Conservation (phyloP, 2,113 vertebrate genomes). For the Tympanuchus pallidicinctus region DNA sequence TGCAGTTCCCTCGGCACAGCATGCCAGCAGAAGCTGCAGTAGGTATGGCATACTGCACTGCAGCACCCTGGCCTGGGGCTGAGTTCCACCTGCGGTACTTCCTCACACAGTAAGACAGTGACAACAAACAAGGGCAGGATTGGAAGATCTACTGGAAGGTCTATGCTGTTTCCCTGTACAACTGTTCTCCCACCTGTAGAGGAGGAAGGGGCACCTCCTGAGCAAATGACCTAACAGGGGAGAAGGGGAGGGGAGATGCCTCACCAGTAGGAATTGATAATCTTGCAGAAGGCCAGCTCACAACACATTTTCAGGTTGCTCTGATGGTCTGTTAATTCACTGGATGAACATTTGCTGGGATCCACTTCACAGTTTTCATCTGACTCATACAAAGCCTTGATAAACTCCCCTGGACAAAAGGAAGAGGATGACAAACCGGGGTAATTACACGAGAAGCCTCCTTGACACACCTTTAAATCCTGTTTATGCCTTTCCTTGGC, state of each 20-base stretch:
- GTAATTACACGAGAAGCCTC: constrained; percentile 24
- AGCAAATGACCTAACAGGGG: neutral
- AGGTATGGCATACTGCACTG: neutral
- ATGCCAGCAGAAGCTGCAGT: neutral
- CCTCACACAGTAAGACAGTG: neutral
- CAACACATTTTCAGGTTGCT: constrained; percentile 99
- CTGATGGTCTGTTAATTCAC: constrained; percentile 90
- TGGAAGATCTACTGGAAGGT: neutral
- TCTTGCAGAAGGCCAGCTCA: constrained; percentile 97
- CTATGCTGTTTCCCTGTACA: neutral
- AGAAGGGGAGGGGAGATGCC: constrained; percentile 6
- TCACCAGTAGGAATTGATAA: constrained; percentile 98
- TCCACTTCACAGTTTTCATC: constrained; percentile 98
- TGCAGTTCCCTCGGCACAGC: neutral
- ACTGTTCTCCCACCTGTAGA: neutral
- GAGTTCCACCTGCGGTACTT: neutral
- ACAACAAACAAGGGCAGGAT: neutral
- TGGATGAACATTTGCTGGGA: constrained; percentile 86
- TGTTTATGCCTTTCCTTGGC: constrained; percentile 21
- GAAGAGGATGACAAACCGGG: constrained; percentile 20
- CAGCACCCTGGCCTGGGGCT: neutral
- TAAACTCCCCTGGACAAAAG: constrained; percentile 89
- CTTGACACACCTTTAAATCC: constrained; percentile 45
- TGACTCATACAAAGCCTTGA: constrained; percentile 95
- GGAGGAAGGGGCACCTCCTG: neutral